Percentiles rank a stretch among this genome's conserved stretches.
Evolutionary conservation across 2,888 invertebrate genomes (phyloP).

Genomic region (Tetragonisca angustula): DNA sequence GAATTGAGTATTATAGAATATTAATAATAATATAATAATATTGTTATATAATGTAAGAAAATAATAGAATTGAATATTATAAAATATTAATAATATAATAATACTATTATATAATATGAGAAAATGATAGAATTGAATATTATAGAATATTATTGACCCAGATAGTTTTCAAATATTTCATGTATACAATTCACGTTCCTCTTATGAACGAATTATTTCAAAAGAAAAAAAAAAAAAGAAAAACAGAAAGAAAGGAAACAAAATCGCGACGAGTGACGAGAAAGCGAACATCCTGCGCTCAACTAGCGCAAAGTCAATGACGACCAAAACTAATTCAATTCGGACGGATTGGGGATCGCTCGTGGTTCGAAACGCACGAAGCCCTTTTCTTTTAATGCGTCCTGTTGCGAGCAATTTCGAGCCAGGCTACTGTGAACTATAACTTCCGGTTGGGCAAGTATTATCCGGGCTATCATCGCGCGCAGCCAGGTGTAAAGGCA

Average conservation of each 20-base stretch:
- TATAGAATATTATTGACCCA: too few species aligned
- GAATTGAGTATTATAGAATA: too few species aligned
- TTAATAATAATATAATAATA: too few species aligned
- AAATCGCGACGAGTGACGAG: background rate
- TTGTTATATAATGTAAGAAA: too few species aligned
- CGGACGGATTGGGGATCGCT: background rate
- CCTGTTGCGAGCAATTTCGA: conserved; percentile 47
- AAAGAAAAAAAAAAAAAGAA: background rate
- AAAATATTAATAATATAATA: too few species aligned
- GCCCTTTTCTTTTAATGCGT: conserved; percentile 19
- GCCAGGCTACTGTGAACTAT: conserved; percentile 44
- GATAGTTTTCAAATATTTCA: background rate
- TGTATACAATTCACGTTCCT: background rate
- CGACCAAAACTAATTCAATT: background rate
- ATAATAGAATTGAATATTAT: too few species aligned
- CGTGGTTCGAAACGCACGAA: too few species aligned
- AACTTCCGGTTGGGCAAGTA: conserved; percentile 66
- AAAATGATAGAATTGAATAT: too few species aligned
- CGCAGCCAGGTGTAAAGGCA: conserved; percentile 79
- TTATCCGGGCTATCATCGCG: conserved; percentile 78
- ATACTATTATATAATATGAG: too few species aligned
- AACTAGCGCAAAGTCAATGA: background rate
- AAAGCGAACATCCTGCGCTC: background rate
- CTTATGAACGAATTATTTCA: accelerated
- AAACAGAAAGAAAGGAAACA: too few species aligned